Conservation (phyloP, 2,797 vertebrate genomes). For the Scolopax bukidnonensis region DNA sequence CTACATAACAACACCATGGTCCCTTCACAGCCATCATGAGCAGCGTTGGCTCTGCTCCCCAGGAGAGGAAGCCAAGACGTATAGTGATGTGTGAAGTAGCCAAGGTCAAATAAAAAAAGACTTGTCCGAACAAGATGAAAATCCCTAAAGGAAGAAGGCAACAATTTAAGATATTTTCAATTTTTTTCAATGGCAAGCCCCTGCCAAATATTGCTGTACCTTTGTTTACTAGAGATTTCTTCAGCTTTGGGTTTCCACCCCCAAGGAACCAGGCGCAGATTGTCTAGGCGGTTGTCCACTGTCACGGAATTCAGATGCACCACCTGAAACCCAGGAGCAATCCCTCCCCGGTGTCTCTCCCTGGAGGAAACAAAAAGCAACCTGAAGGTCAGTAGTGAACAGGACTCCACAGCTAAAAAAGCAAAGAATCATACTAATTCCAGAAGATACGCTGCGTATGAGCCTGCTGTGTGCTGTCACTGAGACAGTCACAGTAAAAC, state of each 20-base stretch:
- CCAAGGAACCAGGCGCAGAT: constrained; percentile 91
- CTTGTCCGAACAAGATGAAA: neutral
- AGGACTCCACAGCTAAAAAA: neutral
- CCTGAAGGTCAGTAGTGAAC: neutral
- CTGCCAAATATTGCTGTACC: constrained; percentile 73
- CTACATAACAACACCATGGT: rapidly evolving
- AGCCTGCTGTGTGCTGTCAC: neutral
- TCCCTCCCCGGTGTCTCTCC: constrained; percentile 96
- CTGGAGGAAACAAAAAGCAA: constrained; percentile 69
- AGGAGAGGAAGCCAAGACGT: neutral
- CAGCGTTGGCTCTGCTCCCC: neutral
- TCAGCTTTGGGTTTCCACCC: constrained; percentile 95
- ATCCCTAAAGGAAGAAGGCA: neutral
- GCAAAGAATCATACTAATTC: neutral
- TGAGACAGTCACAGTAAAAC: rapidly evolving
- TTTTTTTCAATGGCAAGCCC: neutral
- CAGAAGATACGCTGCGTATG: rapidly evolving
- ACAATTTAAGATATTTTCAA: no score
- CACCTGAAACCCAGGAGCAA: constrained; percentile 96
- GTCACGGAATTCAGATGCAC: constrained; percentile 97
- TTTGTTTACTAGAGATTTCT: constrained; percentile 96
- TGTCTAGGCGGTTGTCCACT: constrained; percentile 97
- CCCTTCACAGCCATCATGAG: neutral
- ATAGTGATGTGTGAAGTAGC: rapidly evolving
- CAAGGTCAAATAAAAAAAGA: neutral